Evolutionary conservation across 2,888 invertebrate genomes (phyloP), one percentile per base, ranked within the genome.

Genomic region (Autographa gamma): DNA sequence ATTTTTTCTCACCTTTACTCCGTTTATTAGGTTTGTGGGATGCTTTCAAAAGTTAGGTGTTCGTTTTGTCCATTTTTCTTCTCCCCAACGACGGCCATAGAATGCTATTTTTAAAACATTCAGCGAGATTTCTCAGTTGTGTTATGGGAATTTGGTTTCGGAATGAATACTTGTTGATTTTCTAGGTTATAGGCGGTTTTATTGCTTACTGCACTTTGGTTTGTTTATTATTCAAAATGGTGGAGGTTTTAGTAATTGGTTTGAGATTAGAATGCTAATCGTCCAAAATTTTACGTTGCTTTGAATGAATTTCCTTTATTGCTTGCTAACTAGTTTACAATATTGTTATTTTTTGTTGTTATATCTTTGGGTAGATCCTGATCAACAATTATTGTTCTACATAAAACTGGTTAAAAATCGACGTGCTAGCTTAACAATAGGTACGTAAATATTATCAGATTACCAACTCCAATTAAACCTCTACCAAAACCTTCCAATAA

Each of bases 1-100:
- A 41, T 59, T 66, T 41, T 7, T 43, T 31, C 25, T 13, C 4
- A 14, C 41, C 2, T 62, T 18, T 31, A 56, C 48, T 63, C 68
- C 60, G 60, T 71, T 74, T 62, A 73, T 67, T 67, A 81, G 71
- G 71, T 69, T 79, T 77, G 76, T 67, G 67, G 80, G 76, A 79
- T 84, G 79, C 84, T 82, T 85, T 87, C 84, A 81, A 85, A 85
- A 88, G 86, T 88, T 88, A 86, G 85, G 86, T 84, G 84, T 84
- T 84, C 79, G 85, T 82, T 84, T 85, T 80, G 82, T 76, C 79
- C 83, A 85, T 87, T 86, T 87, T 86, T 88, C 84, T 83, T 85
- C 77, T 80, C 77, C 79, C 74, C 75, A 73, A 74, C 79, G 72
- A 82, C 69, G 75, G 73, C 63, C 75, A 80, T 83, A 82, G 78